A percentile compares a stretch with the other conserved stretches of the same genome.
Conservation (phyloP, 2,113 vertebrate genomes). For the Spilogale gracilis region DNA sequence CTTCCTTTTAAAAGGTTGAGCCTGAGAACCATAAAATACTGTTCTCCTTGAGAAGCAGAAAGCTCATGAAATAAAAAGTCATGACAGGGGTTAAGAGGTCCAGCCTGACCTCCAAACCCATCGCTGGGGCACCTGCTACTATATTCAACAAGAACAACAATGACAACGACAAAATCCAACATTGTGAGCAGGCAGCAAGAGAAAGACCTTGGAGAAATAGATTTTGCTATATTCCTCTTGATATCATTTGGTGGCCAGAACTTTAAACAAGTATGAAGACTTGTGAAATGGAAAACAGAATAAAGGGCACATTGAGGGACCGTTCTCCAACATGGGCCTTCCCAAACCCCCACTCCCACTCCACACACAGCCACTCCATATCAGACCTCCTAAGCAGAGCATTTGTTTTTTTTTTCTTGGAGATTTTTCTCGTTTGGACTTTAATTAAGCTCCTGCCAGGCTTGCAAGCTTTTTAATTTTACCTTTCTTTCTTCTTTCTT, state of each 20-base stretch:
- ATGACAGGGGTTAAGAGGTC: not conserved
- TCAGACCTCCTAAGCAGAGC: conserved; percentile 79
- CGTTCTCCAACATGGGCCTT: conserved; percentile 74
- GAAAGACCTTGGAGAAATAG: conserved; percentile 74
- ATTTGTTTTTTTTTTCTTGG: conserved; percentile 78
- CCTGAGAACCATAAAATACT: conserved; percentile 29
- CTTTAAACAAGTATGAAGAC: conserved; percentile 84
- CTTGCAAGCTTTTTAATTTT: conserved; percentile 81
- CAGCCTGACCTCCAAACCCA: not conserved
- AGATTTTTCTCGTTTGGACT: conserved; percentile 86
- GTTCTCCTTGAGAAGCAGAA: conserved; percentile 11
- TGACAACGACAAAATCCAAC: not conserved
- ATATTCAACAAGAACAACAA: not conserved
- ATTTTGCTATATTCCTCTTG: conserved; percentile 81
- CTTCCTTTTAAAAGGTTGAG: conserved; percentile 8
- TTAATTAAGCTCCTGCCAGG: conserved; percentile 87
- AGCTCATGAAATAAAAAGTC: conserved; percentile 19
- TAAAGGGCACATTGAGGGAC: conserved; percentile 78
- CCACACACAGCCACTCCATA: conserved; percentile 75
- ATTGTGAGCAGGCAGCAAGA: conserved; percentile 62
- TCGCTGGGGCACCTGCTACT: not conserved
- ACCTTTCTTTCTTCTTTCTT: conserved; percentile 68
- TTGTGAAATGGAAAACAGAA: conserved; percentile 85
- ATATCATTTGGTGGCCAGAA: conserved; percentile 76
- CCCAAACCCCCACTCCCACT: conserved; percentile 63